phyloP scores from a whole-genome alignment of 2,888 invertebrate genomes.

The Cataglyphis livida region DNA sequence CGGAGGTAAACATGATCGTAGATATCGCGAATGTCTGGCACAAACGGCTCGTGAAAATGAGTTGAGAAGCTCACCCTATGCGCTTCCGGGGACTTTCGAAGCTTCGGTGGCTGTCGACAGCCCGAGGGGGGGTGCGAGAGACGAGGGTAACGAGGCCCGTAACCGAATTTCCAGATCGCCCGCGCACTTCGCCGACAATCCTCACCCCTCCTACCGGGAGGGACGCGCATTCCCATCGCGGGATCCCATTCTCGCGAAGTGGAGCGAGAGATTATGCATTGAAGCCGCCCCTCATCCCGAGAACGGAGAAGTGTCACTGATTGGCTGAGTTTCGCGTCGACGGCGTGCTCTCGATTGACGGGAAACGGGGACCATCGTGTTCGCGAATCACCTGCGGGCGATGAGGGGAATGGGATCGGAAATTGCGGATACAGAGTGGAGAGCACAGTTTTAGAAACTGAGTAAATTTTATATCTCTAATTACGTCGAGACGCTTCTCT shows the following conservation, averaged over 20 bases:
- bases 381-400: constrained; percentile 31
- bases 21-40: constrained; percentile 62
- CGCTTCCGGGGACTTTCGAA: constrained; percentile 53
- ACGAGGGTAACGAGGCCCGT: constrained; percentile 77
- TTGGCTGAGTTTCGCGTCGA: constrained; percentile 53
- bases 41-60: constrained; percentile 71
- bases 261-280: constrained; percentile 67
- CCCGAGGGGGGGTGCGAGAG: constrained; percentile 71
- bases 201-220: constrained; percentile 47
- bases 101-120: constrained; percentile 51
- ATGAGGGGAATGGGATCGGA: background rate
- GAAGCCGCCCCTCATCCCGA: constrained; percentile 28
- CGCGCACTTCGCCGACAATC: constrained; percentile 62
- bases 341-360: constrained; percentile 18
- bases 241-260: constrained; percentile 63
- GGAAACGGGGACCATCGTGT: background rate
- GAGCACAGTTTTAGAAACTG: background rate
- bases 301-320: constrained; percentile 60
- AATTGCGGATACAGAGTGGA: background rate
- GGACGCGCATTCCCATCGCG: constrained; percentile 46
- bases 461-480: background rate
- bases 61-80: constrained; percentile 65
- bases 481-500: background rate
- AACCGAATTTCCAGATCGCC: constrained; percentile 76
- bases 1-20: constrained; percentile 45